Base-by-base conservation (phyloP, 2,888 invertebrate species). In the Helicoverpa assulta region DNA sequence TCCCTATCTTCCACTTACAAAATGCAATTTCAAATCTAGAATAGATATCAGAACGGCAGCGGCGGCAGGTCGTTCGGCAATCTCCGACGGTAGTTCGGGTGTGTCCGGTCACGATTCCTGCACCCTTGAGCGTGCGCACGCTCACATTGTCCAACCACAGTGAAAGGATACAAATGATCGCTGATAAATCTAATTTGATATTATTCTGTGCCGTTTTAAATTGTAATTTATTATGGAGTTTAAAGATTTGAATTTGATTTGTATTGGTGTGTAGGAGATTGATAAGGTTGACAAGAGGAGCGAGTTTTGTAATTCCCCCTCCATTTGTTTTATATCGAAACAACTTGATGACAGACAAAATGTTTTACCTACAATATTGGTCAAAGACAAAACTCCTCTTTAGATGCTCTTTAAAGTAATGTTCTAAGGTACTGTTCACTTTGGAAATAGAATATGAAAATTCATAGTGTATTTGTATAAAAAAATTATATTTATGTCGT, bases 141-240 rank as follows among this genome's bases (percentile, higher is more conserved):
- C 88, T 87, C 76, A 86, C 85, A 67, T 65, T 76, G 85, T 85
- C 85, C 85, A 59, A 78, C 73, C 68, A 71, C 76, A 86, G 91
- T 91, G 91, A 91, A 91, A 91, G 91, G 91, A 88, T 87, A 91
- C 88, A 89, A 90, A 90, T 87, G 88, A 88, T 86, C 69, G 78
- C 74, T 79, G 86, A 89, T 89, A 86, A 84, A 84, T 83, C 77
- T 82, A 77, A 77, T 83, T 82, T 79, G 78, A 78, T 82, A 74
- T 74, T 71, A 55, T 78, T 72, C 65, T 70, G 56, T 55, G 67
- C 60, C 60, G 60, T 73, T 68, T 73, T 66, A 60, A 63, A 58
- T 67, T 59, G 16, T 64, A 52, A 51, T 81, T 67, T 62, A 70
- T 66, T 75, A 1, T 43, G 33, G 54, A 58, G 40, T 14, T 2